Conservation (phyloP, 2,113 vertebrate genomes). For the Gambusia affinis region DNA sequence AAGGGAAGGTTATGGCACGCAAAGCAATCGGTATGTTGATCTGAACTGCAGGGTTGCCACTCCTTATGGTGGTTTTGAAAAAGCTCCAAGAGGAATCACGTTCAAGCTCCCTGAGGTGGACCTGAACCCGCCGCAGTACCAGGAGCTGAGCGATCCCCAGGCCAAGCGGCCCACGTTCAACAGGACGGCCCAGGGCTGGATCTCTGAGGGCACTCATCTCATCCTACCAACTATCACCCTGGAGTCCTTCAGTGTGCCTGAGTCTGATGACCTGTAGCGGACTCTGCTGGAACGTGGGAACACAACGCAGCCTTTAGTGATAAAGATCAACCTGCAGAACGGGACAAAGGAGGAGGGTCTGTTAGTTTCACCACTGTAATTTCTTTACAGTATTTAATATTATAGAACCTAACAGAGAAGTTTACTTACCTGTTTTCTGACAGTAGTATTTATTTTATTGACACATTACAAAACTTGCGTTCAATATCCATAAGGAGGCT, state of each 20-base stretch:
- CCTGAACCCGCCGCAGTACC: conserved; percentile 84
- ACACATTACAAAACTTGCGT: conserved; percentile 5
- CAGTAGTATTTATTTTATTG: conserved; percentile 29
- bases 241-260: conserved; percentile 83
- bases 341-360: not conserved
- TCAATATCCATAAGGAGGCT: conserved; percentile 23
- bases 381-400: not conserved
- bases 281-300: conserved; percentile 1
- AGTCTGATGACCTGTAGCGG: conserved; percentile 92
- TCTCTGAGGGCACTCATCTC: conserved; percentile 87
- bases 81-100: conserved; percentile 90
- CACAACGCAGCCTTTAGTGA: conserved; percentile 3
- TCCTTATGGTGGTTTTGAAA: conserved; percentile 96
- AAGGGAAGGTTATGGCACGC: not conserved
- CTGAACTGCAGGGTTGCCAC: conserved; percentile 88
- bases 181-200: conserved; percentile 94
- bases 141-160: conserved; percentile 86
- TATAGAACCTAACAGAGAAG: conserved; percentile 23
- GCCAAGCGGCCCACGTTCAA: conserved; percentile 92
- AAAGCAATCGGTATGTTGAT: conserved; percentile 1
- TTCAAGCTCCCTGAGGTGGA: conserved; percentile 95
- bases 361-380: not conserved
- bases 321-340: not conserved
- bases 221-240: conserved; percentile 84
- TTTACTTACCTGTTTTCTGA: conserved; percentile 22